These are phyloP conservation scores for Ameiurus melas DNA, from an alignment of 2,113 vertebrate species.

Conservation along the genomic window DNA sequence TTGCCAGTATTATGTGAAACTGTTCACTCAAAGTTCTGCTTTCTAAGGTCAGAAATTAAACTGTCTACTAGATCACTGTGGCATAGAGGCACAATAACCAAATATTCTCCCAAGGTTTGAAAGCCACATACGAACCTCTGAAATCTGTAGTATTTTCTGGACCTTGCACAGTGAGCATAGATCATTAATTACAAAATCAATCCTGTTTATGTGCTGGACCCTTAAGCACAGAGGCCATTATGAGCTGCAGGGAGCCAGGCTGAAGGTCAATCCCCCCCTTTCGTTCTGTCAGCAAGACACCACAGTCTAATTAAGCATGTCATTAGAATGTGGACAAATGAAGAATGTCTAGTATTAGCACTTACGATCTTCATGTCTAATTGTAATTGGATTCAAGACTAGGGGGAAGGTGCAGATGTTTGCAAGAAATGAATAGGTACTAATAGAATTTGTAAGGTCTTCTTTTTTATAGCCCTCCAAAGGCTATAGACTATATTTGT, in stretches of 20 bases:
- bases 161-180: constrained; percentile 28
- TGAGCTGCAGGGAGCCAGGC: constrained; percentile 38
- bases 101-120: not conserved
- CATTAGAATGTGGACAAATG: constrained; percentile 46
- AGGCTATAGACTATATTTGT: not conserved
- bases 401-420: constrained; percentile 24
- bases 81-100: not conserved
- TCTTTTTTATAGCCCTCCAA: constrained; percentile 9
- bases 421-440: constrained; percentile 31
- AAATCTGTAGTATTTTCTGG: constrained; percentile 23
- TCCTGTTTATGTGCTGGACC: constrained; percentile 46
- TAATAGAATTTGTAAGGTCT: not conserved
- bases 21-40: not conserved
- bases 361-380: constrained; percentile 11
- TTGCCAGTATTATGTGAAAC: not conserved
- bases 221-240: constrained; percentile 45
- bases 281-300: constrained; percentile 30
- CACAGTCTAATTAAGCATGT: constrained; percentile 50
- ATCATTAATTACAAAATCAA: constrained; percentile 52
- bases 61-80: not conserved
- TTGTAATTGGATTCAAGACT: constrained; percentile 19
- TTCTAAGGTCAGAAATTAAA: not conserved
- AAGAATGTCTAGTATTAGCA: constrained; percentile 28
- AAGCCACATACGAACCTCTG: not conserved
- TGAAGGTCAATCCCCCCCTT: constrained; percentile 41